phyloP scores from a whole-genome alignment of 2,888 invertebrate species.

The Agrotis clavis region DNA sequence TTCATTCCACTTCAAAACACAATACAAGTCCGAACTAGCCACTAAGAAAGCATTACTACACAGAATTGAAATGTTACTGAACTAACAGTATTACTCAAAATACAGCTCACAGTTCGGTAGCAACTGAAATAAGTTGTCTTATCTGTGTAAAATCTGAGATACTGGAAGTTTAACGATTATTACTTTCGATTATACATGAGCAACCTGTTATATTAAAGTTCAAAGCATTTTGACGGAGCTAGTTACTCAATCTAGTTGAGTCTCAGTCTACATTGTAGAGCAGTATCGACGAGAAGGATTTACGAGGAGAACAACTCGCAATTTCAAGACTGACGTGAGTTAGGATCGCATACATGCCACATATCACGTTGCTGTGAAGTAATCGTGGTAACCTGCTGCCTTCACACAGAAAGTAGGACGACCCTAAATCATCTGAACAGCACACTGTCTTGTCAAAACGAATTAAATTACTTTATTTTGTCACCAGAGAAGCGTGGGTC shows the following conservation, averaged over 20 bases:
- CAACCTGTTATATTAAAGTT: conserved; percentile 60
- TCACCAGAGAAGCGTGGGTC: conserved; percentile 81
- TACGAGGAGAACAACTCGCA: conserved; percentile 54
- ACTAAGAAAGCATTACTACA: conserved; percentile 50
- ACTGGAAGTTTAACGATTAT: conserved; percentile 71
- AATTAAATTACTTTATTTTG: conserved; percentile 78
- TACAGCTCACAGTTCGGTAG: conserved; percentile 54
- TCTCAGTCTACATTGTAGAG: conserved; percentile 36
- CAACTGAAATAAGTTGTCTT: conserved; percentile 66
- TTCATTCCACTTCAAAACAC: conserved; percentile 54
- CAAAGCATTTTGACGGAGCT: conserved; percentile 51
- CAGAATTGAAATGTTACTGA: conserved; percentile 59
- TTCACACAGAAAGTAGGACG: conserved; percentile 69
- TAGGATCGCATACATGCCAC: conserved; percentile 62
- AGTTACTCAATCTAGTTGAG: conserved; percentile 56
- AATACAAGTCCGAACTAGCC: conserved; percentile 44
- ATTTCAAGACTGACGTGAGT: conserved; percentile 61
- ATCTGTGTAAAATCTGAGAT: conserved; percentile 66
- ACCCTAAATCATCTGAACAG: conserved; percentile 77
- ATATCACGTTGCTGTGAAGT: conserved; percentile 57
- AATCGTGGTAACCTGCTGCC: conserved; percentile 65
- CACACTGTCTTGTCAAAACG: conserved; percentile 77
- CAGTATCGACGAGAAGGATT: conserved; percentile 50
- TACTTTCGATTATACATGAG: conserved; percentile 65
- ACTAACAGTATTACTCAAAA: conserved; percentile 51